Evolutionary conservation across 2,113 vertebrate species (phyloP).

Genomic region (Sisor rabdophorus): DNA sequence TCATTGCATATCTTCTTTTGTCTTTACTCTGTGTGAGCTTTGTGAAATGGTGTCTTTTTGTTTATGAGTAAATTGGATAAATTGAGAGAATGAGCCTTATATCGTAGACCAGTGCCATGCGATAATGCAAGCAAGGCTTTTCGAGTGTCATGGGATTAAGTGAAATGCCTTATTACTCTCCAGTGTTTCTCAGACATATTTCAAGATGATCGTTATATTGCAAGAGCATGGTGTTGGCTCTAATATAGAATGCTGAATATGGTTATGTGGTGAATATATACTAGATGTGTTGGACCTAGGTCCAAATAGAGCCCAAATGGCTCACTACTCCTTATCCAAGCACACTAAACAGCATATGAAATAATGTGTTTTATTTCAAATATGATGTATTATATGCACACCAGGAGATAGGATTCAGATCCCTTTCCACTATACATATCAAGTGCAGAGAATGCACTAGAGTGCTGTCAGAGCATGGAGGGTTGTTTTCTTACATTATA

Average conservation of each 20-base stretch:
- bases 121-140: background rate
- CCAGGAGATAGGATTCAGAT: background rate
- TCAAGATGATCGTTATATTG: constrained; percentile 12
- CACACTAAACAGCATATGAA: constrained; percentile 2
- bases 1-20: constrained; percentile 32
- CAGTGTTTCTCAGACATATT: constrained; percentile 9
- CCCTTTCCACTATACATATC: background rate
- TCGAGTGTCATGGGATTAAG: constrained; percentile 2
- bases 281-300: background rate
- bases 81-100: constrained; percentile 9
- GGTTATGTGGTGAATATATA: constrained; percentile 7
- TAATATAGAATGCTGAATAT: constrained; percentile 12
- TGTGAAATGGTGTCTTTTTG: constrained; percentile 30
- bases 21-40: constrained; percentile 32
- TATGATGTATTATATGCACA: background rate
- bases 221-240: background rate
- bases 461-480: background rate
- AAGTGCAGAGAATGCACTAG: background rate
- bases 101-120: constrained; percentile 9
- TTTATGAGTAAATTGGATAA: constrained; percentile 43
- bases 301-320: constrained; percentile 12
- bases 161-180: background rate
- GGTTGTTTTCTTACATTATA: background rate
- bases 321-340: constrained; percentile 2
- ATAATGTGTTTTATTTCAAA: background rate